phyloP scores from a whole-genome alignment of 53 echinoderm and acorn worm genomes.

The Luidia sarsii region DNA sequence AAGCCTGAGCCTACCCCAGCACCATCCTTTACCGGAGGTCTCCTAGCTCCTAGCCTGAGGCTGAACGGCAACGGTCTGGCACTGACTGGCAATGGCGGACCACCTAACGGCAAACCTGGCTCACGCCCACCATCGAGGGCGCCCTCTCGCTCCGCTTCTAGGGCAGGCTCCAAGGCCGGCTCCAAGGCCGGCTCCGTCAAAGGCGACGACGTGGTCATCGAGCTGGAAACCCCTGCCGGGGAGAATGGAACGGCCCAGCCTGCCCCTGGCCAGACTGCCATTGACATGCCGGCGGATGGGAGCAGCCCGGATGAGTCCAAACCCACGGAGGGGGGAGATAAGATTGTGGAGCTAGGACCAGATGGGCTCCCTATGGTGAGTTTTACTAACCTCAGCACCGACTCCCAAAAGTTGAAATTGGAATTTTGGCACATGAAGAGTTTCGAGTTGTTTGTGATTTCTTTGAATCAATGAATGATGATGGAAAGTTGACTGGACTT shows the following conservation, averaged over 20 bases:
- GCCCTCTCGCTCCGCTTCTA: conserved; percentile 40
- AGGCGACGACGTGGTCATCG: conserved; percentile 65
- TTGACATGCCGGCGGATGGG: conserved; percentile 71
- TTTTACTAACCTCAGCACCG: not conserved
- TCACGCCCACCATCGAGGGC: conserved; percentile 40
- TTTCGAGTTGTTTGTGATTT: too few species aligned
- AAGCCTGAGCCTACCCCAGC: not conserved
- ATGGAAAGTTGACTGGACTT: too few species aligned
- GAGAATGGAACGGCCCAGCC: conserved; percentile 51
- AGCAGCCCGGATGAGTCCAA: conserved; percentile 50
- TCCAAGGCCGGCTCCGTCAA: conserved; percentile 65
- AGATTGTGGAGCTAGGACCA: conserved; percentile 22
- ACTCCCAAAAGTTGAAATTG: not conserved
- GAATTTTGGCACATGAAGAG: too few species aligned
- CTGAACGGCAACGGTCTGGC: conserved; percentile 6
- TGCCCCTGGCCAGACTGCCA: conserved; percentile 64
- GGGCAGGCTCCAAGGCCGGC: conserved; percentile 57
- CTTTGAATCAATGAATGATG: too few species aligned
- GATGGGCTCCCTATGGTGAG: conserved; percentile 44
- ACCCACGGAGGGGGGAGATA: conserved; percentile 35
- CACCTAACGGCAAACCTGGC: conserved; percentile 2
- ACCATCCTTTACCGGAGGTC: not conserved
- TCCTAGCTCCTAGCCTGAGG: not conserved
- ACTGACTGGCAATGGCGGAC: conserved; percentile 36
- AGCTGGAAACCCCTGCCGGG: conserved; percentile 59